phyloP scores from a whole-genome alignment of 2,797 vertebrate species.

The Etheostoma perlongum region DNA sequence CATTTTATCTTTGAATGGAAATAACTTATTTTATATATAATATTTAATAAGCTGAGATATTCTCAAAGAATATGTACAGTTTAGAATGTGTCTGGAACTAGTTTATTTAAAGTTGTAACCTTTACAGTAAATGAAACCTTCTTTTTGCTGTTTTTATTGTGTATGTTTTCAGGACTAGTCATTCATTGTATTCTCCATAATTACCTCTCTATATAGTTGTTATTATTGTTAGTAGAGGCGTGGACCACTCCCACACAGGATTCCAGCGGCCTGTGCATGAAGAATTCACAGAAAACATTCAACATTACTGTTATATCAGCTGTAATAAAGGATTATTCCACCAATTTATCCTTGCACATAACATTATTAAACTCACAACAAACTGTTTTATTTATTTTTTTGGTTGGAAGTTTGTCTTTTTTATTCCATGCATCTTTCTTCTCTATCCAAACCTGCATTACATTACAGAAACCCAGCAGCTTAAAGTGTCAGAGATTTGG shows the following conservation, averaged over 20 bases:
- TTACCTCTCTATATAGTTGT: neutral
- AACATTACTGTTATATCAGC: neutral
- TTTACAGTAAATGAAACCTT: neutral
- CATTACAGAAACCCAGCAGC: too few species aligned
- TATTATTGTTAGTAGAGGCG: neutral
- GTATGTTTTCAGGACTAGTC: neutral
- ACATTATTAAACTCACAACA: too few species aligned
- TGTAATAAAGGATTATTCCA: too few species aligned
- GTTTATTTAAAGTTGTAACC: neutral
- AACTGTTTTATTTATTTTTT: too few species aligned
- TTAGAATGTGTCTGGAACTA: neutral
- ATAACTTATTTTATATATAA: neutral
- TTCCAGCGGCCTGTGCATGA: neutral
- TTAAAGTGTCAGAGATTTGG: too few species aligned
- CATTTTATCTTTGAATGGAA: slow-evolving; percentile 24
- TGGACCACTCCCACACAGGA: neutral
- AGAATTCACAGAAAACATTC: neutral
- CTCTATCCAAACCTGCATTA: too few species aligned
- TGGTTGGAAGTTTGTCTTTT: too few species aligned
- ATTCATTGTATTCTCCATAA: neutral
- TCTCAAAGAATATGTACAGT: neutral
- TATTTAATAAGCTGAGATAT: slow-evolving; percentile 18
- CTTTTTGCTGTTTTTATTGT: too few species aligned
- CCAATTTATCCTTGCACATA: too few species aligned
- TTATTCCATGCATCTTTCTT: too few species aligned